Evolutionary conservation across 2,113 vertebrate species (phyloP).

Genomic region (Sander lucioperca): DNA sequence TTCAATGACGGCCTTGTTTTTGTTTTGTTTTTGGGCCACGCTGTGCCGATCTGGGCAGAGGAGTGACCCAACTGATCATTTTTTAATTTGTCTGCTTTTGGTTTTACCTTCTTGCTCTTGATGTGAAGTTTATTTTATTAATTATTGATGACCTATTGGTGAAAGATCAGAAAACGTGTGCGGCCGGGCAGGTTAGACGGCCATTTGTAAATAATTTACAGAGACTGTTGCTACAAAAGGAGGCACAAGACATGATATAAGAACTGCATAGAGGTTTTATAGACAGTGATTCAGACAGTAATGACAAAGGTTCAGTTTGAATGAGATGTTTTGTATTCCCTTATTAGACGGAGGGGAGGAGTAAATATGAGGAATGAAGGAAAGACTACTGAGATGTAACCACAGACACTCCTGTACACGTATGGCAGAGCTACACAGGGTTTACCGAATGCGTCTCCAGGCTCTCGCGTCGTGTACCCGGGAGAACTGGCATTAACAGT

Average conservation of each 20-base stretch:
- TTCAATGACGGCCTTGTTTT: conserved; percentile 10
- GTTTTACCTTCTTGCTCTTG: conserved; percentile 62
- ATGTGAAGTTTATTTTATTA: conserved; percentile 71
- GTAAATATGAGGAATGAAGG: background rate
- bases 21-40: background rate
- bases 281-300: background rate
- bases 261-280: conserved; percentile 27
- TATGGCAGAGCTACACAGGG: conserved; percentile 2
- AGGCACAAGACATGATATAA: conserved; percentile 31
- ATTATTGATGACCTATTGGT: conserved; percentile 44
- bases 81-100: conserved; percentile 46
- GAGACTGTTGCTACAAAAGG: conserved; percentile 25
- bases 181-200: background rate
- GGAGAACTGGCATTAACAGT: background rate
- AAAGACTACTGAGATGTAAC: conserved; percentile 39
- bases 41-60: conserved; percentile 23
- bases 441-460: background rate
- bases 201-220: conserved; percentile 74
- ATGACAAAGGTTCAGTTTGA: conserved; percentile 6
- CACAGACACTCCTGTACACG: conserved; percentile 13
- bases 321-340: conserved; percentile 16
- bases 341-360: background rate
- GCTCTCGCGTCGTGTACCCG: background rate
- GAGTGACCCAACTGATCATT: conserved; percentile 31
- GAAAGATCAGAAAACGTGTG: conserved; percentile 11